Percentiles rank a stretch among this genome's conserved stretches.
These are phyloP conservation scores for Acyrthosiphon pisum DNA, from an alignment of 1,140 invertebrate genomes.

Conservation along the genomic window DNA sequence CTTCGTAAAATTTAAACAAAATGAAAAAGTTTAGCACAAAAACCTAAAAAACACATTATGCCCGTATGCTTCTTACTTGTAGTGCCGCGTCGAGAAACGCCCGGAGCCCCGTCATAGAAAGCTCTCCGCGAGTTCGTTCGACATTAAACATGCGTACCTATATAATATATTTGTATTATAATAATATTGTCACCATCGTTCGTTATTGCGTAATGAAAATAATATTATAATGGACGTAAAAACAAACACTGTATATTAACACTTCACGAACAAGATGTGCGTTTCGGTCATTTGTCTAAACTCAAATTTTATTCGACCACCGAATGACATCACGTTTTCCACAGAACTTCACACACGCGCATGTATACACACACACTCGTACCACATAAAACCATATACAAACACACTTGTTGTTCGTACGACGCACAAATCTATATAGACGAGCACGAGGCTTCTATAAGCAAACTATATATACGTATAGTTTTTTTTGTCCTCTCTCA, in stretches of 20 bases:
- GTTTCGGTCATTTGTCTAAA: conserved; percentile 31
- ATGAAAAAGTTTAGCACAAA: not conserved
- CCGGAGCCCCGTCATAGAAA: not conserved
- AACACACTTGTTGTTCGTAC: conserved; percentile 37
- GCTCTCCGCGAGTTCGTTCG: not conserved
- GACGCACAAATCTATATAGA: conserved; percentile 23
- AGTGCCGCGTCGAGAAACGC: not conserved
- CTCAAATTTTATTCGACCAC: conserved; percentile 1
- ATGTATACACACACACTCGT: not conserved
- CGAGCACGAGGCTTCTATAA: conserved; percentile 35
- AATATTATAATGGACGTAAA: not conserved
- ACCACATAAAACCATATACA: not conserved
- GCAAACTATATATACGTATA: not conserved
- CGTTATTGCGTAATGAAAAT: not conserved
- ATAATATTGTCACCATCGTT: not conserved
- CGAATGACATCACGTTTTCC: conserved; percentile 12
- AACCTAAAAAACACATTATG: not conserved
- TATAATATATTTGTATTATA: no score
- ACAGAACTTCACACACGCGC: not conserved
- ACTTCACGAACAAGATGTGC: conserved; percentile 18
- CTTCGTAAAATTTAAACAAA: not conserved
- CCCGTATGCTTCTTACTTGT: not conserved
- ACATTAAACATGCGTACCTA: not conserved
- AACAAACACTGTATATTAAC: not conserved
- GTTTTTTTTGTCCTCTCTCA: conserved; percentile 7